Evolutionary conservation across 2,113 vertebrate species (phyloP).

Genomic region (rat (Rattus norvegicus)): DNA sequence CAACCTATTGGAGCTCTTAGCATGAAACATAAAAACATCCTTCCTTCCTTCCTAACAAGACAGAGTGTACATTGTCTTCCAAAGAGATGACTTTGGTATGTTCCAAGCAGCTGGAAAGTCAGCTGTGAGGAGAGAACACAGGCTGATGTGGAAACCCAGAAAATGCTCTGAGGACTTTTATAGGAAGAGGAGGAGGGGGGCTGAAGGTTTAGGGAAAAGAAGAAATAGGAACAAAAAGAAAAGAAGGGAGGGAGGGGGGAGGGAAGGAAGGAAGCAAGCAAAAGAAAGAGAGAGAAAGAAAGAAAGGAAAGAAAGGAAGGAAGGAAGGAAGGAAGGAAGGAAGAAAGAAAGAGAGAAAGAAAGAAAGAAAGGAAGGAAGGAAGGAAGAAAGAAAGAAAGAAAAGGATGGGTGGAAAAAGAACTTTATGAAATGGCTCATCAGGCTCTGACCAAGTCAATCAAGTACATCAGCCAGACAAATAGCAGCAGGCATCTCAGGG

Average conservation of each 20-base stretch:
- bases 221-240: not conserved
- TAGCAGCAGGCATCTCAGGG: not conserved
- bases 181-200: not conserved
- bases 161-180: not conserved
- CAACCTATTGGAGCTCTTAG: slow-evolving; percentile 6
- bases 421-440: not conserved
- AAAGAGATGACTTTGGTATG: not conserved
- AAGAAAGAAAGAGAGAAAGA: not conserved
- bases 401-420: not conserved
- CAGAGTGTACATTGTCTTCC: slow-evolving; percentile 56
- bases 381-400: rapidly evolving
- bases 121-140: not conserved
- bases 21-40: slow-evolving; percentile 4
- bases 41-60: not conserved
- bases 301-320: not conserved
- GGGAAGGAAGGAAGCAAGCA: too few relatives aligned
- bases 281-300: not conserved
- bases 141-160: not conserved
- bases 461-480: not conserved
- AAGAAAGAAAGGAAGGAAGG: too few relatives aligned
- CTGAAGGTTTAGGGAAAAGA: not conserved
- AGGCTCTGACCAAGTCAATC: not conserved
- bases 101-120: slow-evolving; percentile 53
- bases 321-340: rapidly evolving
- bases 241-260: rapidly evolving